phyloP scores from a whole-genome alignment of 64 coral and sea anemone genomes.

The Montipora efflorescens region DNA sequence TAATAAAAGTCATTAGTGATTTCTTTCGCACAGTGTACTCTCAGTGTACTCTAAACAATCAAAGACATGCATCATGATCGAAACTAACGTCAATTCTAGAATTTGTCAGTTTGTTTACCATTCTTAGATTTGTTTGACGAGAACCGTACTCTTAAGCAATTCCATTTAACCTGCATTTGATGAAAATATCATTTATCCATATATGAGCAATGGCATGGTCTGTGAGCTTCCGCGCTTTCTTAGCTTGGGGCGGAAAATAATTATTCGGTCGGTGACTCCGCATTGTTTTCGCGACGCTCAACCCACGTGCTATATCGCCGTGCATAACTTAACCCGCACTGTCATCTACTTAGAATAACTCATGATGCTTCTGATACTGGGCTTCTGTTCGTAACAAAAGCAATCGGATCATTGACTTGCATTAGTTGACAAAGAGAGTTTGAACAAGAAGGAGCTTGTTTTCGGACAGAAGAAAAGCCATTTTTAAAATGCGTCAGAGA shows the following conservation, averaged over 20 bases:
- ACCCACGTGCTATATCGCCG: not conserved
- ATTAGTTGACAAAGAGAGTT: not conserved
- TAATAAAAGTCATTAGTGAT: not conserved
- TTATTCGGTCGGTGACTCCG: not conserved
- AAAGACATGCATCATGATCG: not conserved
- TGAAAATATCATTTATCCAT: not conserved
- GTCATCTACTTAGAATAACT: conserved; percentile 7
- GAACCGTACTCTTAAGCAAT: not conserved
- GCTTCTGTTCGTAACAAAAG: not conserved
- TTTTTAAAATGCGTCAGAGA: conserved; percentile 12
- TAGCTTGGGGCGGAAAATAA: too few relatives aligned
- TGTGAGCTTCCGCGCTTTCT: not conserved
- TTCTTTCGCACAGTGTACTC: not conserved
- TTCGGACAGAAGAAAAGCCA: not conserved
- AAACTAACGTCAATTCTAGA: not conserved
- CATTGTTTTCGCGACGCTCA: not conserved
- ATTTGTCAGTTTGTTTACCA: not conserved
- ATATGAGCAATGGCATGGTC: not conserved
- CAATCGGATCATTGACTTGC: not conserved
- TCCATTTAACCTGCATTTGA: not conserved
- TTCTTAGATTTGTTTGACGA: not conserved
- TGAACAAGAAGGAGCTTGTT: conserved; percentile 3
- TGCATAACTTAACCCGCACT: not conserved
- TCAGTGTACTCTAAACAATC: too few relatives aligned
- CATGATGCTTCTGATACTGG: not conserved